Base-by-base conservation (phyloP, 2,797 vertebrate species). In the Dendrocincla fuliginosa region DNA sequence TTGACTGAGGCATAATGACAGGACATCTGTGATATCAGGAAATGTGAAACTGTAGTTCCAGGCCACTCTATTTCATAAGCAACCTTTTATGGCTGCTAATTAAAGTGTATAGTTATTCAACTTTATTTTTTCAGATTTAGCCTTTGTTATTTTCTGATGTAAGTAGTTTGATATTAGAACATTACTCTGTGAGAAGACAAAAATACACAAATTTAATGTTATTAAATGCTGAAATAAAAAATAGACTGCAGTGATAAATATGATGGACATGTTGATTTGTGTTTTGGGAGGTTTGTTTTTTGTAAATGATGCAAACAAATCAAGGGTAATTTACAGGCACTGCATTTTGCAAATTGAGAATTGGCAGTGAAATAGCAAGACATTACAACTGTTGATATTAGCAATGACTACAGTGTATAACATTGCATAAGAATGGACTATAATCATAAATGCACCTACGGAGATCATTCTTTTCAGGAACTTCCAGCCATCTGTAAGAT, bases 211-310 rank as follows among this genome's bases (percentile, higher is more conserved):
- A 67, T 55, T 11, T 41, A 67, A 16, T 37, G 23, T 52, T 95
- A 83, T 44, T 52, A 77, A 95, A 74, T 42, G 11, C 41, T 71
- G 53, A 94, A 85, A 87, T 85, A 46, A 84, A 96, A 96, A 90
- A 59, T 37, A 80, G 49, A 33, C 30, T 77, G 42, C 33, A 71
- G 27, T 35, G 35, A 53, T 47, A 85, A 91, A 64, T 61, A 69
- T 88, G 57, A 81, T 71, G 69, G 79, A 70, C 53, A 44, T 32
- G 32, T 53, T 85, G 65, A 65, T 41, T 77, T 56, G 28, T 77
- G 65, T 42, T 86, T 85, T 68, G 69, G 65, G 89, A 94, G 33
- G 10, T 61, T 75, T 55, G 33, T 84, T 95, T 91, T 24, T 42
- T 93, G 52, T 37, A 83, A 87, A 73, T 16, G n/a, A 61, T 90